Conservation (phyloP, 1,140 invertebrate species). For the Lucilia sericata region DNA sequence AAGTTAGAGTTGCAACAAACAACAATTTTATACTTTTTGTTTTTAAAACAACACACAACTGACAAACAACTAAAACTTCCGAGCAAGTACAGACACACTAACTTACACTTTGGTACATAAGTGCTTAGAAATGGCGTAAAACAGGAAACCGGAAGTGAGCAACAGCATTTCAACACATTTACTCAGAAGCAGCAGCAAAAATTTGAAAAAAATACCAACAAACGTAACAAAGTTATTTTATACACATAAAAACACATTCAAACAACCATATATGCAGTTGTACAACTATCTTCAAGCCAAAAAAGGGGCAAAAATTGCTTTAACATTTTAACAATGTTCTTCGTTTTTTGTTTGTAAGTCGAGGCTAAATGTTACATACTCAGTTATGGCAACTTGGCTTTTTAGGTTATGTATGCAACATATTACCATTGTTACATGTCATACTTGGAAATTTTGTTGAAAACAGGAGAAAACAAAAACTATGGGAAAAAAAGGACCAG, state of each 20-base stretch:
- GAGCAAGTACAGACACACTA: background rate
- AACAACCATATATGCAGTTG: no score
- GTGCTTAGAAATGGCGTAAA: background rate
- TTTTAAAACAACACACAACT: background rate
- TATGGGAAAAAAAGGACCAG: background rate
- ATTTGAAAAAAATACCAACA: background rate
- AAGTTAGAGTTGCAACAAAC: constrained; percentile 2
- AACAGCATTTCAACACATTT: constrained; percentile 26
- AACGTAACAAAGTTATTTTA: background rate
- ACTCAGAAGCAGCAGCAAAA: background rate
- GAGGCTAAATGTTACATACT: background rate
- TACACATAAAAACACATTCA: background rate
- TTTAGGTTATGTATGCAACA: constrained; percentile 1
- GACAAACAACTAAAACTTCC: background rate
- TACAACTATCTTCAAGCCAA: no score
- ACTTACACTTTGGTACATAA: background rate
- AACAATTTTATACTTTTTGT: background rate
- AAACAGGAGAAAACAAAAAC: background rate
- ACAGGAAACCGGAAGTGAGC: constrained; percentile 10
- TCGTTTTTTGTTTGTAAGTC: background rate
- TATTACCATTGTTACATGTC: background rate
- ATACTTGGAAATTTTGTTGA: background rate
- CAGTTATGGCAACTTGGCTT: background rate
- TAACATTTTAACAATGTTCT: constrained; percentile 2
- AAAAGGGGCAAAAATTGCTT: background rate